Percentiles rank a stretch among this genome's conserved stretches.
Evolutionary conservation across 2,888 invertebrate genomes (phyloP).

Genomic region (Eumerus sabulonum): DNA sequence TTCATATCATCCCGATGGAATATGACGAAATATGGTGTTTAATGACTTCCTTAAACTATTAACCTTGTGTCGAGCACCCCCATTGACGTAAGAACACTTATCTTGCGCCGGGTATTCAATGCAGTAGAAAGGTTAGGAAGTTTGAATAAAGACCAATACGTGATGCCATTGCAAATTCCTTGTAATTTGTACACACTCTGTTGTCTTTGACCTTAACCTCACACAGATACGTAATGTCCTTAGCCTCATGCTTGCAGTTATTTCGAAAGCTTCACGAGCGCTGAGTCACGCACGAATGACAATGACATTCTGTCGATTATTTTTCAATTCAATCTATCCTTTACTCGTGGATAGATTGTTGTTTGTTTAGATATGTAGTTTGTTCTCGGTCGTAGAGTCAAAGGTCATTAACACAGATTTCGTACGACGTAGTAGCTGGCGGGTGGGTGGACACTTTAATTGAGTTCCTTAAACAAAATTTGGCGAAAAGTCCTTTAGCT

Average conservation of each 20-base stretch:
- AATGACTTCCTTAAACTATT: constrained; percentile 33
- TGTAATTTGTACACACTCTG: constrained; percentile 44
- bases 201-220: constrained; percentile 46
- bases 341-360: not conserved
- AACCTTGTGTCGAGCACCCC: constrained; percentile 11
- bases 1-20: no score
- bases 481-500: not conserved
- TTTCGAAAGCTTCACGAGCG: constrained; percentile 13
- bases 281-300: constrained; percentile 50
- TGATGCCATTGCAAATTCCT: constrained; percentile 43
- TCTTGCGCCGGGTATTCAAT: no score
- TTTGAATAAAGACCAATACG: constrained; percentile 38
- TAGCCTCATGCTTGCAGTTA: no score
- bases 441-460: constrained; percentile 20
- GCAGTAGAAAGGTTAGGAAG: constrained; percentile 14
- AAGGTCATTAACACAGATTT: constrained; percentile 14
- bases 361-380: constrained; percentile 10
- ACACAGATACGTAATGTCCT: not conserved
- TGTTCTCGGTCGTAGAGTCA: not conserved
- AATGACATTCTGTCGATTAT: constrained; percentile 33
- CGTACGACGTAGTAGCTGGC: not conserved
- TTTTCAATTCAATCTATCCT: constrained; percentile 4
- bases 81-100: constrained; percentile 17
- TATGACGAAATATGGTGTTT: not conserved
- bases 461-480: not conserved